Evolutionary conservation across 2,113 vertebrate genomes (phyloP).

Genomic region (Dicentrarchus labrax): DNA sequence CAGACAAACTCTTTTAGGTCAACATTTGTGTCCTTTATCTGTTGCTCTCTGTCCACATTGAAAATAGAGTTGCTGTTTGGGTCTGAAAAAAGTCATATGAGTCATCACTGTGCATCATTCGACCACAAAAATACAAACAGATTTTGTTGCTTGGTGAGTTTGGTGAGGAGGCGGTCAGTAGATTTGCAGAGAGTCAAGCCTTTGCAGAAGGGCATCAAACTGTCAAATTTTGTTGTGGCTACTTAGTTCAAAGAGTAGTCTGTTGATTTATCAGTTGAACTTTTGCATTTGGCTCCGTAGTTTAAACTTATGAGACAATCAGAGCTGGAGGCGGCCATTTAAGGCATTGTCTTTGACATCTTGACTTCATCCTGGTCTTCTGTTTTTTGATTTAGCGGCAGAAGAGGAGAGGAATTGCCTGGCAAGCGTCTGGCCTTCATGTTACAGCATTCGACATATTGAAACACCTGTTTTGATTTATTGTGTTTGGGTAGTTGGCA

Average conservation of each 20-base stretch:
- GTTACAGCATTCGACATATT: conserved; percentile 74
- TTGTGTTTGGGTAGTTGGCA: conserved; percentile 76
- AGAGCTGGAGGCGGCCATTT: conserved; percentile 45
- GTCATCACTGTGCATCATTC: conserved; percentile 44
- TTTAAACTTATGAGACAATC: conserved; percentile 44
- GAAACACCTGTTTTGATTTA: conserved; percentile 84
- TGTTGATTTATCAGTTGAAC: conserved; percentile 44
- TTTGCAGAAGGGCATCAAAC: conserved; percentile 16
- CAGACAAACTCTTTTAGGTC: conserved; percentile 15
- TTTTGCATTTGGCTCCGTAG: conserved; percentile 19
- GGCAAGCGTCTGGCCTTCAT: conserved; percentile 64
- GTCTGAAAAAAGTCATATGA: conserved; percentile 26
- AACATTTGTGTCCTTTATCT: conserved; percentile 46
- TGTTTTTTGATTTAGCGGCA: conserved; percentile 69
- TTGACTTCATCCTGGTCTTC: conserved; percentile 55
- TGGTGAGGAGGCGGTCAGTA: conserved; percentile 24
- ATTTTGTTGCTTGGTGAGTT: conserved; percentile 54
- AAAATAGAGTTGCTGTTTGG: conserved; percentile 35
- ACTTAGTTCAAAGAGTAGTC: conserved; percentile 27
- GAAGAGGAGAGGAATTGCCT: conserved; percentile 71
- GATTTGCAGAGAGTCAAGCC: conserved; percentile 25
- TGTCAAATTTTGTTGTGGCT: conserved; percentile 36
- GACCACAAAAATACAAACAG: conserved; percentile 61
- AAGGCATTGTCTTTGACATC: conserved; percentile 69
- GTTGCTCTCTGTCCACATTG: conserved; percentile 40